Base-by-base conservation (phyloP, 2,113 vertebrate species). In the Spheniscus mendiculus region DNA sequence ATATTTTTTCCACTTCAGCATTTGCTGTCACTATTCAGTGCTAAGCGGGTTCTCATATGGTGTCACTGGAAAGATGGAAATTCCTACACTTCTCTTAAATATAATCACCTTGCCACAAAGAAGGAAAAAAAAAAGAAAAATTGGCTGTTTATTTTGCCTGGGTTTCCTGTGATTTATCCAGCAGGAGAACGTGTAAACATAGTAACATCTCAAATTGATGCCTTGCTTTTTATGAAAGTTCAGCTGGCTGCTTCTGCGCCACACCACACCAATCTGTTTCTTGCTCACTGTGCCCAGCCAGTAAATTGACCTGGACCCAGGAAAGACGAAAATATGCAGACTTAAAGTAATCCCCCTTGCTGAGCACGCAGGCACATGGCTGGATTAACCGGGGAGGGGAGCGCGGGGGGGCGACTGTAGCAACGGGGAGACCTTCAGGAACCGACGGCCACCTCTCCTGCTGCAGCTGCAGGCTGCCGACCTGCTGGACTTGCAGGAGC, bases 1-100 rank as follows among this genome's bases (percentile, higher is more conserved):
- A 96, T 96, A 94, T 93, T 97, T 97, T 97, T 97, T 96, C 89
- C 32, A 67, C 81, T 97, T 98, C 85, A 95, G 97, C 88, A 94
- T 95, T 96, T 97, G 93, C 97, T 97, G 96, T 97, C 96, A 96
- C 91, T 89, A 70, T 74, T 90, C 85, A 97, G 65, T 47, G 78
- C 89, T 88, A 91, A 93, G 92, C 89, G 10, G 81, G 89, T 96
- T 97, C 93, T 97, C 94, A 78, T 84, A 82, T 26, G 76, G 80
- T 95, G 82, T 96, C 89, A 96, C 80, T 49, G 72, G 90, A 90
- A 97, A 88, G 91, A 93, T 83, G 88, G 90, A 97, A 97, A 97
- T 93, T 95, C 93, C 92, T 90, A 67, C 61, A 44, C 40, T 83
- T 94, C 92, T 89, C 95, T 97, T 88, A 70, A 82, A 89, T 90